A percentile compares a stretch with the other conserved stretches of the same genome.
Conservation (phyloP, 2,888 invertebrate genomes). For the Callyntrura guangdongensis region DNA sequence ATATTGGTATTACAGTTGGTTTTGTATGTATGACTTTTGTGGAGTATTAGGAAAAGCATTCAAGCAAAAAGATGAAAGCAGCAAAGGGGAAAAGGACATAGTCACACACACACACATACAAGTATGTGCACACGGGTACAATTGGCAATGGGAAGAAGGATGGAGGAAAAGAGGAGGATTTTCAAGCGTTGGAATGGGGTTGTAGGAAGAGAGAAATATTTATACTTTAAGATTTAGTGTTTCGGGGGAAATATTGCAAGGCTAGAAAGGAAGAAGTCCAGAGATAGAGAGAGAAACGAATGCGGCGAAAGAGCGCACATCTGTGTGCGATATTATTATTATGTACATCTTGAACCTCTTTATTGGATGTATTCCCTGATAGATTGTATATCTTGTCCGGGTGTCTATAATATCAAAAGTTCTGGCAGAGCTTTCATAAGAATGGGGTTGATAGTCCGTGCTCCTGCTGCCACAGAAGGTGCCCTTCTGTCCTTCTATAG, state of each 20-base stretch:
- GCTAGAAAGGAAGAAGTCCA: not conserved
- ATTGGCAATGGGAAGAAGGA: conserved; percentile 18
- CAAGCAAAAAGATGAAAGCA: conserved; percentile 59
- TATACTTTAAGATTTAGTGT: conserved; percentile 65
- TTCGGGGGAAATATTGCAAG: conserved; percentile 58
- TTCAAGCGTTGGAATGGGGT: conserved; percentile 50
- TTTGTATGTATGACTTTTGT: conserved; percentile 62
- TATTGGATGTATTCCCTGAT: conserved; percentile 69
- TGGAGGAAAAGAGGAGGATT: conserved; percentile 42
- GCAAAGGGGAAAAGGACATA: not conserved
- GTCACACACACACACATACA: no score
- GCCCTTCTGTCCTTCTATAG: conserved; percentile 79
- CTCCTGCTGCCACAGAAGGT: conserved; percentile 76
- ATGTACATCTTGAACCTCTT: conserved; percentile 81
- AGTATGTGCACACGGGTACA: not conserved
- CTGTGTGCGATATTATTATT: conserved; percentile 79
- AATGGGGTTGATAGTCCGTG: conserved; percentile 45
- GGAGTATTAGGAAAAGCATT: conserved; percentile 37
- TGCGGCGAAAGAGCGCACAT: conserved; percentile 79
- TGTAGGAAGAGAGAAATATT: conserved; percentile 66
- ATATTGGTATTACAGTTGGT: not conserved
- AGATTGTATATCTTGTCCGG: no score
- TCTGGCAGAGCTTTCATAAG: conserved; percentile 20
- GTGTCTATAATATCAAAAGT: conserved; percentile 48
- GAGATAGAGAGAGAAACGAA: conserved; percentile 53